Percentiles rank a stretch among this genome's conserved stretches.
Evolutionary conservation across 2,113 vertebrate genomes (phyloP).

Genomic region (Thryonomys swinderianus): DNA sequence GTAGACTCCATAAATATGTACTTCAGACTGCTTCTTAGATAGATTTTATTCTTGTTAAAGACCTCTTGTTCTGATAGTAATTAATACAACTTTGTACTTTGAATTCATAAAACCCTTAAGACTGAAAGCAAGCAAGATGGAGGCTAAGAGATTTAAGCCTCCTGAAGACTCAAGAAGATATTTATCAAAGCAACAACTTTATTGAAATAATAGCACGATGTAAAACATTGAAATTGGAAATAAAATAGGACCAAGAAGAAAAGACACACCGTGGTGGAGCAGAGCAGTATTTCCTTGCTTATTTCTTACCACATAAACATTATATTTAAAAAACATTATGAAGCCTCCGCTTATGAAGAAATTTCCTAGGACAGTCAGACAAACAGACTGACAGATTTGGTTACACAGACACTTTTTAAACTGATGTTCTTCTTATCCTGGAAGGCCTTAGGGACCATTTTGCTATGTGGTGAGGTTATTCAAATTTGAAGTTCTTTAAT

Average conservation of each 20-base stretch:
- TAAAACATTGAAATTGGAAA: background rate
- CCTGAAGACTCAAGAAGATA: background rate
- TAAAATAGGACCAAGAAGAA: background rate
- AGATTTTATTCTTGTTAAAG: constrained; percentile 31
- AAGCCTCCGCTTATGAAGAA: background rate
- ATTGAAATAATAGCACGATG: background rate
- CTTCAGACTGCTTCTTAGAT: background rate
- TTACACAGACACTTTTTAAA: background rate
- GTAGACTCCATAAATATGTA: background rate
- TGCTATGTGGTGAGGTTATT: background rate
- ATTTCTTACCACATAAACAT: background rate
- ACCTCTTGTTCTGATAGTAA: background rate
- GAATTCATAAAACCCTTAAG: constrained; percentile 1
- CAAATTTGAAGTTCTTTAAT: constrained; percentile 53
- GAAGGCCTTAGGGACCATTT: background rate
- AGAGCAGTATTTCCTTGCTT: background rate
- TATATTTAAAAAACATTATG: background rate
- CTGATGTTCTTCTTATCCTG: background rate
- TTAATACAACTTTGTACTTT: background rate
- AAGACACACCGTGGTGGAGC: background rate
- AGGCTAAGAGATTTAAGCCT: background rate
- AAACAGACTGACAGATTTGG: background rate
- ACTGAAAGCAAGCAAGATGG: background rate
- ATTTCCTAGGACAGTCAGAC: background rate
- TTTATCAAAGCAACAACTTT: constrained; percentile 13